phyloP scores from a whole-genome alignment of 2,113 vertebrate genomes.

The Ctenodactylus gundi region DNA sequence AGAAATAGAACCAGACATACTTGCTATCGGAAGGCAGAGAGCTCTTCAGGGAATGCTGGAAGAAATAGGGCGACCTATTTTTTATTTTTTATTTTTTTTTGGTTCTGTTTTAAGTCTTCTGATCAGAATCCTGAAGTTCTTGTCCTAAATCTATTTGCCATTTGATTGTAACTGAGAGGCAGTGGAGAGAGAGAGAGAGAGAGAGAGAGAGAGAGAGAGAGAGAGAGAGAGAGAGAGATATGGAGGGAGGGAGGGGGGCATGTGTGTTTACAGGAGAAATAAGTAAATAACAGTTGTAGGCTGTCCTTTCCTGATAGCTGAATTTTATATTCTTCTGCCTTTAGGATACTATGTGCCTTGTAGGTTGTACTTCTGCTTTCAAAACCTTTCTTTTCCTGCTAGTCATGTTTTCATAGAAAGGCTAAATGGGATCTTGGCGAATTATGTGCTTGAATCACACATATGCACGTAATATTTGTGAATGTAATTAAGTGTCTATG shows the following conservation, averaged over 20 bases:
- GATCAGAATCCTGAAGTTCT: constrained; percentile 23
- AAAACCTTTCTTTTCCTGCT: background rate
- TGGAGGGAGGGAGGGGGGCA: too few species aligned
- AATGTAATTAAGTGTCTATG: background rate
- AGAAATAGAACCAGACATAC: constrained; percentile 56
- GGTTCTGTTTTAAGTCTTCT: background rate
- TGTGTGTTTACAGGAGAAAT: background rate
- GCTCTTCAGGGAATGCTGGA: constrained; percentile 58
- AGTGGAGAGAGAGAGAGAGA: too few species aligned
- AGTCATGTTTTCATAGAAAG: background rate
- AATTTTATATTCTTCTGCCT: background rate
- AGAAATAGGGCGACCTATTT: background rate
- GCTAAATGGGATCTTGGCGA: background rate
- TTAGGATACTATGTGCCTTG: background rate
- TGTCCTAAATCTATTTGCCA: constrained; percentile 8
- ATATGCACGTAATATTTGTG: background rate
- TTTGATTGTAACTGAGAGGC: constrained; percentile 7
- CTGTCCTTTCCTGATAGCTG: background rate
- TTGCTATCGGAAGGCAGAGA: background rate
- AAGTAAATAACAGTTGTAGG: background rate
- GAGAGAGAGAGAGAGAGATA: background rate
- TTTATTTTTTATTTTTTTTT: too few species aligned
- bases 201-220: background rate
- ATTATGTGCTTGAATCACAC: background rate
- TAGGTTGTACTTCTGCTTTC: background rate